A percentile compares a stretch with the other conserved stretches of the same genome.
phyloP scores from a whole-genome alignment of 2,888 invertebrate genomes.

The Pecten maximus region DNA sequence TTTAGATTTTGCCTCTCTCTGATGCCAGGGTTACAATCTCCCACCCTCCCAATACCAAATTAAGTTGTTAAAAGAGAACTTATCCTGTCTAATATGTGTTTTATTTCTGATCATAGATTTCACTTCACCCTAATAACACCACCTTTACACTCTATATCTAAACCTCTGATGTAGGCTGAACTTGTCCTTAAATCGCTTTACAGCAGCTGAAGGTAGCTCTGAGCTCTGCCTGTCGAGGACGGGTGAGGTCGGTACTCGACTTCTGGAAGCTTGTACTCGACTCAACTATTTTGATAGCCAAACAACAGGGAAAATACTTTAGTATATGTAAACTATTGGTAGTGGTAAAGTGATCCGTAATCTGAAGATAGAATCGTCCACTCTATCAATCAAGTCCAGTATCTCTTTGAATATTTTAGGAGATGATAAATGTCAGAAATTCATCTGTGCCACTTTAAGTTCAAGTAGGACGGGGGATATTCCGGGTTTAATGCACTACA shows the following conservation, averaged over 20 bases:
- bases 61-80: background rate
- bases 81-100: background rate
- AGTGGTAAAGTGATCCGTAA: constrained; percentile 17
- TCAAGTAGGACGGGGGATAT: constrained; percentile 30
- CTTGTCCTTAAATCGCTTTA: background rate
- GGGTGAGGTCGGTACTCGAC: constrained; percentile 33
- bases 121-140: background rate
- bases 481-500: constrained; percentile 42
- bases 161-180: background rate
- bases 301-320: constrained; percentile 31
- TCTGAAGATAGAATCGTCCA: constrained; percentile 30
- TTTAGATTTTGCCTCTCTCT: background rate
- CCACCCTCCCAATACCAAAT: too few species aligned
- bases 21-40: background rate
- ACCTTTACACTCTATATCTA: background rate
- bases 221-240: background rate
- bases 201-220: background rate
- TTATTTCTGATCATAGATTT: background rate
- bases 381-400: constrained; percentile 36
- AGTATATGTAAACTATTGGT: constrained; percentile 32
- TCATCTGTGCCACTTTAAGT: constrained; percentile 42
- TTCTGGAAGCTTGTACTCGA: background rate
- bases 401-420: constrained; percentile 55
- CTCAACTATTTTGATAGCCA: constrained; percentile 2
- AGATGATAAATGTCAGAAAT: constrained; percentile 51